Base-by-base conservation (phyloP, 2,113 vertebrate species). In the Colaptes auratus region DNA sequence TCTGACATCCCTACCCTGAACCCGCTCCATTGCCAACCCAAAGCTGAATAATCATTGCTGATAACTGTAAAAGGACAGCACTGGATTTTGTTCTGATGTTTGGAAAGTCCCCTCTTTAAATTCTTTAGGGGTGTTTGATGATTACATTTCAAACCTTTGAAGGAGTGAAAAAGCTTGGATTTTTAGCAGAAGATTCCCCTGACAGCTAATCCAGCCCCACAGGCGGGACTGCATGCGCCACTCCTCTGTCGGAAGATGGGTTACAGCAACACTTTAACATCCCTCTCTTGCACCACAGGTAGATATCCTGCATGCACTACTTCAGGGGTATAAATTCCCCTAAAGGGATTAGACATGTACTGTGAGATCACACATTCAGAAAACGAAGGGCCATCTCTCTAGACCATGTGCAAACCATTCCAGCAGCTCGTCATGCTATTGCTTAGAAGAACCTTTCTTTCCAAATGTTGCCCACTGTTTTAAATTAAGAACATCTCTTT, bases 201-300 rank as follows among this genome's bases (percentile, higher is more conserved):
- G 5, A 46, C 8, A 61, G 15, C 36, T 84, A 58, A 39, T 42
- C 8, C 20, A 74, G 23, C 23, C 33, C 24, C 27, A 39, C 0
- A 0, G 52, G 27, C 12, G 4, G 33, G 39, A 70, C 17, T 5
- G 3, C 59, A 24, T 1, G 3, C 17, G 3, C 10, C 4, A 4
- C 12, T 33, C 35, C 31, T 18, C 19, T 30, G 15, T 14, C 15
- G 28, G 21, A 75, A 65, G 50, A 20, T 9, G 44, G 21, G 59
- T 30, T 84, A 18, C 74, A 73, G n/a, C 6, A 15, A 50, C 21
- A 76, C 12, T 25, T 69, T 27, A 16, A 23, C 0, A 1, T 15
- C n/a, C 8, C 13, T n/a, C 10, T 69, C 50, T 50, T 73, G 35
- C 12, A 17, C 27, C 77, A 58, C 25, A 58, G 19, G 31, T 39